phyloP scores from a whole-genome alignment of 2,113 vertebrate genomes.

The Lophochroa leadbeateri region DNA sequence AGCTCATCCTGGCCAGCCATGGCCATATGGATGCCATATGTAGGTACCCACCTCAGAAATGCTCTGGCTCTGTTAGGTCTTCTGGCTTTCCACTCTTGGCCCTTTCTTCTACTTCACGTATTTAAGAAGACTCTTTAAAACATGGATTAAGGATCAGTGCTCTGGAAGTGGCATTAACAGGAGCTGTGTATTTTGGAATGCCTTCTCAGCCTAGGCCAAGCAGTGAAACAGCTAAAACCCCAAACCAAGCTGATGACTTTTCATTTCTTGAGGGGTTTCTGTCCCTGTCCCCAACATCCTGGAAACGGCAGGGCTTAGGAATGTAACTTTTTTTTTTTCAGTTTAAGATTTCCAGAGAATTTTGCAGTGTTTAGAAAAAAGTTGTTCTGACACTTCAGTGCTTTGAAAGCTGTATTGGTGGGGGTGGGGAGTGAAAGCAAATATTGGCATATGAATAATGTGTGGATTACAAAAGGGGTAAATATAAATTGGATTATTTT shows the following conservation, averaged over 20 bases:
- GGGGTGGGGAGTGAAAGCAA: background rate
- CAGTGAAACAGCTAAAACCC: background rate
- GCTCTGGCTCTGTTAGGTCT: background rate
- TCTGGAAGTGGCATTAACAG: background rate
- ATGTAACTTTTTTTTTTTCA: background rate
- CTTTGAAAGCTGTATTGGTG: background rate
- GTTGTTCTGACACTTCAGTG: background rate
- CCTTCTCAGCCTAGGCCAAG: background rate
- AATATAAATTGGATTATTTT: background rate
- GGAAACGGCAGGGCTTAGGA: background rate
- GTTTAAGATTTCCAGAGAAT: background rate
- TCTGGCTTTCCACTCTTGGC: background rate
- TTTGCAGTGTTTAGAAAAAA: background rate
- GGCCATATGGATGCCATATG: background rate
- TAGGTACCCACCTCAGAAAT: background rate
- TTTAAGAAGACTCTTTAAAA: background rate
- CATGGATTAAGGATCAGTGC: background rate
- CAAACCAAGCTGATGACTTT: background rate
- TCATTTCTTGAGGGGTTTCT: background rate
- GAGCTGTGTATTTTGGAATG: conserved; percentile 19
- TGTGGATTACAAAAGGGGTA: background rate
- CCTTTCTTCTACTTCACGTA: background rate
- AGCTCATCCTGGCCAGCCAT: background rate
- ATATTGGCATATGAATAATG: background rate
- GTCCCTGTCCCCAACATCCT: background rate